phyloP scores from a whole-genome alignment of 2,113 vertebrate genomes.

The Pelusios castaneus region DNA sequence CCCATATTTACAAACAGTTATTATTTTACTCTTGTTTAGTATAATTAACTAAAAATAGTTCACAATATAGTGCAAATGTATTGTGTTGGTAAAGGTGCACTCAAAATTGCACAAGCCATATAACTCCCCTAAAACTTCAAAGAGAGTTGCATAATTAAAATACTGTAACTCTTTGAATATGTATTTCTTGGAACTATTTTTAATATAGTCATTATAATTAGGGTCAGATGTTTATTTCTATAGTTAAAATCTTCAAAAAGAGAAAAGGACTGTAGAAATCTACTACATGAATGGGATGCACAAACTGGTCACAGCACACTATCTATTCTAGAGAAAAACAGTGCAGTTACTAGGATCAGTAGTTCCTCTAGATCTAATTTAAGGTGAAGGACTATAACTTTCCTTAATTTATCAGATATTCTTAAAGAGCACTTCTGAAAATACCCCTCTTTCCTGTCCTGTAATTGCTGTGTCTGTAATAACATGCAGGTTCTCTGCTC shows the following conservation, averaged over 20 bases:
- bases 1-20: background rate
- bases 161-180: background rate
- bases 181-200: background rate
- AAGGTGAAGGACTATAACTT: background rate
- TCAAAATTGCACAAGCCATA: background rate
- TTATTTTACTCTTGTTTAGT: background rate
- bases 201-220: background rate
- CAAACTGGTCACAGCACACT: rapidly evolving
- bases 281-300: rapidly evolving
- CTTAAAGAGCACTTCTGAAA: background rate
- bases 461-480: background rate
- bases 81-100: constrained; percentile 1
- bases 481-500: no score
- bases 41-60: background rate
- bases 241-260: background rate
- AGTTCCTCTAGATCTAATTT: background rate
- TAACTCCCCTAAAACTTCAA: background rate
- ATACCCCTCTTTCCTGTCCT: background rate
- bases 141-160: constrained; percentile 2
- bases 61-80: background rate
- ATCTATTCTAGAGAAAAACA: background rate
- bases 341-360: background rate
- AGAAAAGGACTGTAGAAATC: background rate
- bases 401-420: background rate
- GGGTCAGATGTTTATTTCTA: background rate